Conservation (phyloP, 2,888 invertebrate genomes). For the Odontothrips loti region DNA sequence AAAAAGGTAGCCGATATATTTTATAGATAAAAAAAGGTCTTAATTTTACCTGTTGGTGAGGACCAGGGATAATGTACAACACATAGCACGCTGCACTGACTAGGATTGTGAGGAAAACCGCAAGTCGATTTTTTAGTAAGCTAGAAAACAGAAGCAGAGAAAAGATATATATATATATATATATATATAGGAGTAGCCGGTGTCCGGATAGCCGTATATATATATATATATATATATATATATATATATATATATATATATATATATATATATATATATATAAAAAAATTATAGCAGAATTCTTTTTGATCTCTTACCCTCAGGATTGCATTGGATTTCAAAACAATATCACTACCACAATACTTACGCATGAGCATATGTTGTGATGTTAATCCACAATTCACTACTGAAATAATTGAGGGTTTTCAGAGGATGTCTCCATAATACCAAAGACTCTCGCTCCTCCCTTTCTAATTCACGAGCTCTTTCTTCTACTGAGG, state of each 20-base stretch:
- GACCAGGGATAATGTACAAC: conserved; percentile 59
- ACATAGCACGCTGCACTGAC: conserved; percentile 51
- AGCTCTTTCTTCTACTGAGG: neutral
- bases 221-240: too few species aligned
- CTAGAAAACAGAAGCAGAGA: conserved; percentile 49
- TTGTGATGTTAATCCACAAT: conserved; percentile 58
- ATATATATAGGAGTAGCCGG: too few species aligned
- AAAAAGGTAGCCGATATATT: conserved; percentile 33
- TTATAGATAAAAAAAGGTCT: conserved; percentile 44
- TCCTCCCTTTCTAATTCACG: neutral
- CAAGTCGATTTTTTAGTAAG: conserved; percentile 57
- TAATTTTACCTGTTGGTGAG: conserved; percentile 57
- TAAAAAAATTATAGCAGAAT: conserved; percentile 28
- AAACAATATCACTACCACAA: conserved; percentile 29
- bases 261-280: too few species aligned
- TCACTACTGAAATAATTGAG: conserved; percentile 75
- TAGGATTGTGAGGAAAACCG: conserved; percentile 52
- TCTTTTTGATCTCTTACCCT: conserved; percentile 34
- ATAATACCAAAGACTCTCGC: conserved; percentile 58
- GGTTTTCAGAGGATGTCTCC: conserved; percentile 75
- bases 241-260: too few species aligned
- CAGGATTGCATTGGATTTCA: conserved; percentile 33
- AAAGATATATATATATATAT: neutral
- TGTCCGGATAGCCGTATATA: too few species aligned
- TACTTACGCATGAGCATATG: conserved; percentile 56